Evolutionary conservation across 2,797 vertebrate species (phyloP).

Genomic region (Sebastolobus altivelis): DNA sequence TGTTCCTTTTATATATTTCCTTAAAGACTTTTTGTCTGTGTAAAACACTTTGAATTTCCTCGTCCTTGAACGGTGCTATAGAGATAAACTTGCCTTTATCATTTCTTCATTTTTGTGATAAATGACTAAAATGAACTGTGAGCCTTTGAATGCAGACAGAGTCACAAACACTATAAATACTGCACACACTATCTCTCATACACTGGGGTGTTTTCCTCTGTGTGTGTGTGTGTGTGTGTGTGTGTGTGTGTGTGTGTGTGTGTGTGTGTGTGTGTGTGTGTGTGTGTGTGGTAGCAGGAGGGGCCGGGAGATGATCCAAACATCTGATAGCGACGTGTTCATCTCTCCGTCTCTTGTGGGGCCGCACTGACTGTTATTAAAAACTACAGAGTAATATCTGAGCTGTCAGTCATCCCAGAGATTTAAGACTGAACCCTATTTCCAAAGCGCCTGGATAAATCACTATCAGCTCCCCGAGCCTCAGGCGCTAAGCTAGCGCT

Average conservation of each 20-base stretch:
- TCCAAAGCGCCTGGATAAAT: conserved; percentile 47
- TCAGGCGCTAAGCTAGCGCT: conserved; percentile 11
- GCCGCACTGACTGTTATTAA: conserved; percentile 76
- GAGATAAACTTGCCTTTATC: conserved; percentile 12
- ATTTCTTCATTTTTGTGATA: neutral
- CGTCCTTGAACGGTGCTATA: neutral
- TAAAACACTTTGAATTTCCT: neutral
- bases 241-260: conserved; percentile 9
- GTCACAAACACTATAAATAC: conserved; percentile 25
- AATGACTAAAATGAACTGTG: conserved; percentile 19
- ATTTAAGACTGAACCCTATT: conserved; percentile 57
- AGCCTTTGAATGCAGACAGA: conserved; percentile 16
- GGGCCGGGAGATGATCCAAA: conserved; percentile 50
- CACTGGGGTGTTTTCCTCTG: conserved; percentile 15
- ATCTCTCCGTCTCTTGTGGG: conserved; percentile 58
- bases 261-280: conserved; percentile 12
- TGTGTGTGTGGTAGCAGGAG: conserved; percentile 9
- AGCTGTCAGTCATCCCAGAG: conserved; percentile 76
- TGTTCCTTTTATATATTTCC: too few species aligned
- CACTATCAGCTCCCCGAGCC: conserved; percentile 41
- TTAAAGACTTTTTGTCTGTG: neutral
- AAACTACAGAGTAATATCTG: conserved; percentile 82
- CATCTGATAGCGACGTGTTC: conserved; percentile 65
- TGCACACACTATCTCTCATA: conserved; percentile 25
- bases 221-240: conserved; percentile 13